Base-by-base conservation (phyloP, 1,140 invertebrate species). In the Megathymus violae region DNA sequence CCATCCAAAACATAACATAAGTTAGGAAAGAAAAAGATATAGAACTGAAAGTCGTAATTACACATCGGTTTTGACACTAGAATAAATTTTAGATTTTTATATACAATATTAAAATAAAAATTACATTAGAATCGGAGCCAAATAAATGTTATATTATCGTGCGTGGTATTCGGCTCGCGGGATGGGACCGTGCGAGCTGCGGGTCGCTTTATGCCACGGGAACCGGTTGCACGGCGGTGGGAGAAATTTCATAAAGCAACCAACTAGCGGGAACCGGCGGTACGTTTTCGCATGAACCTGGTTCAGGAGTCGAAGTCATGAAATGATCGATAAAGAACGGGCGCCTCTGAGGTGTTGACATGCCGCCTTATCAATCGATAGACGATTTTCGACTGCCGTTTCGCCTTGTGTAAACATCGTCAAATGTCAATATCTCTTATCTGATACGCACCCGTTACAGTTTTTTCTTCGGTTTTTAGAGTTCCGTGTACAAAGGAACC, bases 371-470 rank as follows among this genome's bases (percentile, higher is more conserved):
- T 91, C 88, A 31, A 63, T 62, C 60, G 76, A 76, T 90, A 88
- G 87, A 89, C 88, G 83, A 80, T 79, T 82, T 82, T 85, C 72
- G 88, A 86, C 86, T 89, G 85, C 88, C 88, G 88, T 88, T 88
- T 87, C 76, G 82, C 76, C 77, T 78, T 89, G 69, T 74, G 85
- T 84, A 81, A 89, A 90, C 84, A 87, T 70, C 46, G 77, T 78
- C 76, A 74, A 77, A 78, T 82, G 83, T 90, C 86, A 88, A 90
- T 77, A 90, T 64, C 72, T 76, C 67, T 65, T 88, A 88, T 87
- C 84, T 72, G 87, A 84, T 88, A 88, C 64, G 74, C 67, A 74
- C 71, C 71, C 74, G 75, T 82, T 74, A 68, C 62, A 64, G 19
- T 71, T 78, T 80, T 81, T 88, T 85, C 77, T 82, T 51, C 54